Base-by-base conservation (phyloP, 2,113 vertebrate species). In the Myrmophylax atrothorax region DNA sequence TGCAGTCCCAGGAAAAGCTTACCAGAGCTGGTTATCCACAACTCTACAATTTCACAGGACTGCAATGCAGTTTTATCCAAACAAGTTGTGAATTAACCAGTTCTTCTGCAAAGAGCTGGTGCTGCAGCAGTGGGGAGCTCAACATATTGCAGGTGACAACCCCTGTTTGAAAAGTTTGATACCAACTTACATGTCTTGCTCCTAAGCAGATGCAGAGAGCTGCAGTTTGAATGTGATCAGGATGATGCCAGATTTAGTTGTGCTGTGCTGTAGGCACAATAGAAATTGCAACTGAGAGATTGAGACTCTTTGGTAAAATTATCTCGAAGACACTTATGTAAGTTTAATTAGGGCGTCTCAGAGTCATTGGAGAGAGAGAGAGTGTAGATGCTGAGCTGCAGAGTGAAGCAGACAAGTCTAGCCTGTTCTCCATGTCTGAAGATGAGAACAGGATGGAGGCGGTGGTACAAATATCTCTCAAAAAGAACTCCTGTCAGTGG, bases 401-500 rank as follows among this genome's bases (percentile, higher is more conserved):
- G 55, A 90, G 73, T 8, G 68, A 80, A 78, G 40, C 33, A 89
- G 80, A 83, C 20, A 76, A 96, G 55, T 76, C 84, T 94, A 88
- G 76, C 55, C 38, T 90, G 35, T 62, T 58, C 82, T 53, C n/a
- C 18, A 59, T 5, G 0, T 49, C 35, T 49, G 10, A 92, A 95
- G 74, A 82, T 42, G 84, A 31, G 87, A 82, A 81, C 75, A 91
- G 69, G 37, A 18, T 89, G 92, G 94, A 93, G 91, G 87, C 94
- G 75, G 94, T 93, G 80, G 38, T 44, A 95, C 83, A 94, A 93
- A 89, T 77, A 81, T 31, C 50, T 67, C 50, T 70, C 76, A 86
- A 5, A 85, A 94, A 87, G 28, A 59, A 59, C 29, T 86, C 29
- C 38, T 89, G 86, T 74, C 84, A 87, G 64, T 19, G 9, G 83